Evolutionary conservation across 2,888 invertebrate species (phyloP).

Genomic region (Drosophila merina): DNA sequence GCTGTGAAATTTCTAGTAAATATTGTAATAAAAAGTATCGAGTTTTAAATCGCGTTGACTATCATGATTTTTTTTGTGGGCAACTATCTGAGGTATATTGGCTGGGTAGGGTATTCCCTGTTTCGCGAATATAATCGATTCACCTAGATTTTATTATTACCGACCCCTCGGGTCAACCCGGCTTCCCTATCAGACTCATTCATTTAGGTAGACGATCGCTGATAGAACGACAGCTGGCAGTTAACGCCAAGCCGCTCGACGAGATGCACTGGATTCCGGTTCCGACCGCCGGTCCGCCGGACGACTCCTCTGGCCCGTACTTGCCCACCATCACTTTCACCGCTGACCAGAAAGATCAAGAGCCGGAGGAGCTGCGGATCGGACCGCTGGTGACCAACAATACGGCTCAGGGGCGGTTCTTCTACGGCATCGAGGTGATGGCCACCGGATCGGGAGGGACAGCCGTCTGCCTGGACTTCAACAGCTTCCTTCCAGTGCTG

Average conservation of each 20-base stretch:
- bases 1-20: not conserved
- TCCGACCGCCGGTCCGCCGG: not conserved
- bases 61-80: not conserved
- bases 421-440: slow-evolving; percentile 81
- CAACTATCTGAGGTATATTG: not conserved
- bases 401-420: slow-evolving; percentile 67
- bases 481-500: slow-evolving; percentile 57
- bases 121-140: not conserved
- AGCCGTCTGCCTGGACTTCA: slow-evolving; percentile 61
- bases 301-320: not conserved
- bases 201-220: not conserved
- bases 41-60: not conserved
- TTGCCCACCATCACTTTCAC: slow-evolving; percentile 38
- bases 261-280: not conserved
- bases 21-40: not conserved
- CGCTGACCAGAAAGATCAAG: not conserved
- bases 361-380: not conserved
- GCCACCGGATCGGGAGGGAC: slow-evolving; percentile 45
- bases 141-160: not conserved
- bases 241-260: not conserved
- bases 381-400: slow-evolving; percentile 63
- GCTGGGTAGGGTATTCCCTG: not conserved
- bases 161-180: not conserved
- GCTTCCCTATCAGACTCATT: not conserved
- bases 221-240: not conserved